phyloP scores from a whole-genome alignment of 2,113 vertebrate genomes.

The Trichechus manatus region DNA sequence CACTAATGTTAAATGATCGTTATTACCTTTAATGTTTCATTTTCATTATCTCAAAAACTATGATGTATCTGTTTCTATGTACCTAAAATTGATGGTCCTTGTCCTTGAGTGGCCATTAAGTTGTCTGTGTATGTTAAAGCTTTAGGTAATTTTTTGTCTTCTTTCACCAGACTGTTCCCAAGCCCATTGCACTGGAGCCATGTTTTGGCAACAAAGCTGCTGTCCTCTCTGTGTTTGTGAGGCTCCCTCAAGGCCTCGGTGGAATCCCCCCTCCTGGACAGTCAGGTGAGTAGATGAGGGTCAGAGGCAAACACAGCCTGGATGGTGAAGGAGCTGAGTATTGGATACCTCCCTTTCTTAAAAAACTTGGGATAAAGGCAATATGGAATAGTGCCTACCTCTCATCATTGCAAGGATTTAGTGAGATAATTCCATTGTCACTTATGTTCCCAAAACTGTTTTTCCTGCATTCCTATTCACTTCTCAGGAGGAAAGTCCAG shows the following conservation, averaged over 20 bases:
- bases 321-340: not conserved
- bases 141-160: conserved; percentile 7
- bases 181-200: conserved; percentile 98
- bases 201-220: conserved; percentile 99
- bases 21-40: not conserved
- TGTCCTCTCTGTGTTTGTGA: conserved; percentile 97
- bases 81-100: not conserved
- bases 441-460: not conserved
- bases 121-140: not conserved
- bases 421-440: not conserved
- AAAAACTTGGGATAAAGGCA: not conserved
- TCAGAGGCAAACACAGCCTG: not conserved
- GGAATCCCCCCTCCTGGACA: conserved; percentile 98
- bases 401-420: not conserved
- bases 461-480: not conserved
- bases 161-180: conserved; percentile 93
- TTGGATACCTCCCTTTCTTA: not conserved
- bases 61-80: not conserved
- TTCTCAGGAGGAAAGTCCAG: not conserved
- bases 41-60: not conserved
- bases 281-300: conserved; percentile 91
- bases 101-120: no score
- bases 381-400: not conserved
- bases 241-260: conserved; percentile 95
- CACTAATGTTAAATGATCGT: not conserved